A percentile compares a stretch with the other conserved stretches of the same genome.
phyloP scores from a whole-genome alignment of 2,113 vertebrate genomes.

The Camelus bactrianus region DNA sequence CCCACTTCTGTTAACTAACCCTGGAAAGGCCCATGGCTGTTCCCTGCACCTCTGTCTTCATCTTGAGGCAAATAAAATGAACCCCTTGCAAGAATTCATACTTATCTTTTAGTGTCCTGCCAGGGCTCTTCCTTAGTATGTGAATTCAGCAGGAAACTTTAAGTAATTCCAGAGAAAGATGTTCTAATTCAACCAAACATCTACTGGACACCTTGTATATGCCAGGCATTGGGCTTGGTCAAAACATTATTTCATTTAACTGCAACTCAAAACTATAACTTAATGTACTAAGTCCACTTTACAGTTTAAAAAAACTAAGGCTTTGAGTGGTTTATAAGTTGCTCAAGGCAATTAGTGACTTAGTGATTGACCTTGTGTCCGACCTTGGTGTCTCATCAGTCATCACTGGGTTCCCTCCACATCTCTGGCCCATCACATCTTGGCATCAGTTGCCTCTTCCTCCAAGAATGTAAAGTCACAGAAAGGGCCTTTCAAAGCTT shows the following conservation, averaged over 20 bases:
- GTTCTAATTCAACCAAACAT: background rate
- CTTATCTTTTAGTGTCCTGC: background rate
- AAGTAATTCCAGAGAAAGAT: background rate
- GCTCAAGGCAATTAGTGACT: background rate
- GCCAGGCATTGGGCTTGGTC: background rate
- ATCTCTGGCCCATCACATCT: background rate
- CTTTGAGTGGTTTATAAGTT: background rate
- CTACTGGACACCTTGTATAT: no score
- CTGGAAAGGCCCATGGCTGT: background rate
- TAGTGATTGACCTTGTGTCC: background rate
- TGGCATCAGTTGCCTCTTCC: background rate
- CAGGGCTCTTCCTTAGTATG: background rate
- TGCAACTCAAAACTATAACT: background rate
- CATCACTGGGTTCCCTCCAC: background rate
- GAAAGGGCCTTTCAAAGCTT: background rate
- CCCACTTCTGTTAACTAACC: background rate
- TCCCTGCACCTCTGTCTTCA: background rate
- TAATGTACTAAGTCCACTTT: background rate
- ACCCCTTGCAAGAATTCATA: background rate
- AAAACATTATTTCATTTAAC: background rate
- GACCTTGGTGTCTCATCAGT: background rate
- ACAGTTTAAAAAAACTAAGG: background rate
- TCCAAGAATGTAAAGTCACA: background rate
- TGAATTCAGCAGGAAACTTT: background rate
- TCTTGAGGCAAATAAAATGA: background rate